Conservation (phyloP, 2,113 vertebrate species). For the Diphyllodes magnificus region DNA sequence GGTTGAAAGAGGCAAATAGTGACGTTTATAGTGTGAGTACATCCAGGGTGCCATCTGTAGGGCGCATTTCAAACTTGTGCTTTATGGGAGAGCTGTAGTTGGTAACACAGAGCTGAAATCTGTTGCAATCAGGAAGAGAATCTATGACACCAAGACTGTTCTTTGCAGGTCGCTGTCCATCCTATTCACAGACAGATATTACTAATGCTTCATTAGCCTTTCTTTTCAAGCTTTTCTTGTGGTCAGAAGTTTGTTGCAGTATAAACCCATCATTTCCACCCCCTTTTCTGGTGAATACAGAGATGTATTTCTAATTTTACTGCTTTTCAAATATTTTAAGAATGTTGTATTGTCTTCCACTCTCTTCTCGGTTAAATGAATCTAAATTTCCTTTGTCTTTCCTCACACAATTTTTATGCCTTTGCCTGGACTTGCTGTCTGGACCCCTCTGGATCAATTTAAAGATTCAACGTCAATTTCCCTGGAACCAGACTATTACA, state of each 20-base stretch:
- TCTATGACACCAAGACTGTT: neutral
- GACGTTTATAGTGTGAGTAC: fast-evolving
- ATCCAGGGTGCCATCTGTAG: neutral
- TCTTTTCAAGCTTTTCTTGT: neutral
- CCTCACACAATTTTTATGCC: neutral
- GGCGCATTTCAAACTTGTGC: neutral
- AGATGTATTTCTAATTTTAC: neutral
- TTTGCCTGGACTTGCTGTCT: neutral
- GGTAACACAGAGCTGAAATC: neutral
- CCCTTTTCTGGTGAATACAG: neutral
- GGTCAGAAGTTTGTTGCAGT: neutral
- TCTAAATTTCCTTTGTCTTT: neutral
- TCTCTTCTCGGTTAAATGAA: neutral
- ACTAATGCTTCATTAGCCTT: neutral
- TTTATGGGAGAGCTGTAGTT: neutral
- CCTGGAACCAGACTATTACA: neutral
- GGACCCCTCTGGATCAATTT: neutral
- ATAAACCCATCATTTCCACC: neutral
- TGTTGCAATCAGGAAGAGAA: neutral
- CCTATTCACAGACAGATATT: neutral
- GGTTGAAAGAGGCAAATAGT: neutral
- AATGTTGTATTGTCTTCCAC: neutral
- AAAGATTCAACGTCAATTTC: neutral
- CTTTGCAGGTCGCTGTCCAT: neutral
- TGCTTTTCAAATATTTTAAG: neutral